Percentiles rank a stretch among this genome's conserved stretches.
phyloP scores from a whole-genome alignment of 1,140 invertebrate genomes.

The Reticulitermes speratus region DNA sequence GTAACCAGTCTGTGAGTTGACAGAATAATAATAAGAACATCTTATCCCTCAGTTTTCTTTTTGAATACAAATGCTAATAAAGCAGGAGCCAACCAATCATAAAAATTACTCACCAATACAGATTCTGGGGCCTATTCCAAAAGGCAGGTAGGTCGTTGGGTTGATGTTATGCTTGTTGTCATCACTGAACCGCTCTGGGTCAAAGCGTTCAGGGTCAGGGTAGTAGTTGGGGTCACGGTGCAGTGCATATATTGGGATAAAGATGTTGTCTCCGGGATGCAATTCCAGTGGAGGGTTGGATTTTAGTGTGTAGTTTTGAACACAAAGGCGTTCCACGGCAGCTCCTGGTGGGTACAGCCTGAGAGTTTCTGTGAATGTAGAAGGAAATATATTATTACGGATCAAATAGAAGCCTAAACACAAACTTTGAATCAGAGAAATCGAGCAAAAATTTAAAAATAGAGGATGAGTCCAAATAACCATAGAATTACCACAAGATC shows the following conservation, averaged over 20 bases:
- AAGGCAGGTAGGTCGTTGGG: conserved; percentile 53
- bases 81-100: no score
- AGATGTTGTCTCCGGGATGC: conserved; percentile 43
- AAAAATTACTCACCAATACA: conserved; percentile 47
- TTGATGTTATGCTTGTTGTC: conserved; percentile 46
- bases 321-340: conserved; percentile 50
- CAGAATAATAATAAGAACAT: no score
- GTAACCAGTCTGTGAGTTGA: no score
- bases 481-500: no score
- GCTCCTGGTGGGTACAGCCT: conserved; percentile 57
- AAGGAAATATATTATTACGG: not conserved
- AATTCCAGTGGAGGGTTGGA: conserved; percentile 35
- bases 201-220: conserved; percentile 52
- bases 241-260: conserved; percentile 50
- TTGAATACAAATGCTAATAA: no score
- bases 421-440: no score
- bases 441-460: no score
- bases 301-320: conserved; percentile 42
- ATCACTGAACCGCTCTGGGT: conserved; percentile 54
- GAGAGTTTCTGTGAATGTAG: conserved; percentile 49
- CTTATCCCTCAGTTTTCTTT: no score
- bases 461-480: no score
- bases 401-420: no score
- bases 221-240: conserved; percentile 53
- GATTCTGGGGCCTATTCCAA: conserved; percentile 55